Evolutionary conservation across 2,797 vertebrate species (phyloP), one percentile per base, ranked within the genome.

Genomic region (Triplophysa yarkandensis): DNA sequence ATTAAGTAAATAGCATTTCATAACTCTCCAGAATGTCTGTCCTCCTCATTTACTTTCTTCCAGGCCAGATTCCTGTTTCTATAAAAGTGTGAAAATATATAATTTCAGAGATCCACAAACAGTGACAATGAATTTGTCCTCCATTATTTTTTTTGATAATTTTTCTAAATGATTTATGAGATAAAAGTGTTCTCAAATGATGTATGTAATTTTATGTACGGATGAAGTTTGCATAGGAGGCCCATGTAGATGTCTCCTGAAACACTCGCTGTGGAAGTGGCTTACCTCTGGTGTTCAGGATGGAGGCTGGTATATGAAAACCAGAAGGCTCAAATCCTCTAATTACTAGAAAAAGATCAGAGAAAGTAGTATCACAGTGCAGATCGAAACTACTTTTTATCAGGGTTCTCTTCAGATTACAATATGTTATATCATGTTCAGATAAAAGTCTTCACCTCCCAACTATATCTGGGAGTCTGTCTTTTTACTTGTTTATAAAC

Each of bases 401-500:
- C 19, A 79, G 69, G 66, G 68, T 34, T n/a, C 25, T 16, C 25
- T 25, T 30, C 10, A 1, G 60, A 82, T 82, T 80, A 86, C 79
- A 68, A 62, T 63, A 78, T 87, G 86, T 89, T 88, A 71, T 80
- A 77, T 85, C 81, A 86, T 89, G 87, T 27, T 14, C 43, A 61
- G 43, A 71, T 50, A 21, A 14, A 41, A 39, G 43, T 39, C 10
- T 50, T 16, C 9, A 6, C 43, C 57, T 71, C 43, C 21, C 16
- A 25, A 34, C 55, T 11, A 23, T 19, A 25, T 39, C 30, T 62
- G 2, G 23, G 10, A 62, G 27, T 60, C 19, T n/a, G 34, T 25
- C n/a, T 34, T 71, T 71, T 5, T 34, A 48, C 43, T 44, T 71
- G 14, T 34, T 34, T 34, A 30, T 6, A n/a, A 44, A 44, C 6